Evolutionary conservation across 2,113 vertebrate genomes (phyloP), one percentile per base, ranked within the genome.

Genomic region (Epinephelus moara): DNA sequence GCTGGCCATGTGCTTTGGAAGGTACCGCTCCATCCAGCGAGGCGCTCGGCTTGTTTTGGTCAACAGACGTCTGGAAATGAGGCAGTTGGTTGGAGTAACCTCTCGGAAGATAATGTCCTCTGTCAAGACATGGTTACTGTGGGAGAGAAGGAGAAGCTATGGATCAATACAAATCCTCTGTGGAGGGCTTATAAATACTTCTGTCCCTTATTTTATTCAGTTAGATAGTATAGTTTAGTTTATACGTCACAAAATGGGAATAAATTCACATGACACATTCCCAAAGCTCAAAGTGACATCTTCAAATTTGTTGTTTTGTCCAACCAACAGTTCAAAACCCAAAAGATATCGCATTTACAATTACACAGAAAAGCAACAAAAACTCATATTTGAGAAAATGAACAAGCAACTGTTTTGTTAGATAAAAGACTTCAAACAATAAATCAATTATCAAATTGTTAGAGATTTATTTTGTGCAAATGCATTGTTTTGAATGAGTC

Each of bases 91-190:
- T 17, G 97, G 95, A 3, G 97, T 99, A 76, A 99, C 96, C 92
- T 99, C 98, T 81, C 98, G 96, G 94, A 97, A 97, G 66, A 99
- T 94, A 12, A 99, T 98, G 89, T 99, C 98, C 93, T 99, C 98
- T 0, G 98, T 98, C 93, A 99, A 94, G 91, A 99, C 98, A 95
- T 99, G 98, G 92, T 98, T 98, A 95, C 98, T 99, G 89, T 27
- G 71, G 21, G 25, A 68, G 27, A 30, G 47, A 45, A 53, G 25
- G 15, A 37, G 23, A 10, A 59, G 55, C 4, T 5, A 6, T 52
- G 60, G 2, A 19, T 76, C 7, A 64, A 61, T 4, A 45, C 17
- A 70, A 71, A 67, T 33, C 14, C 1, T 42, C 21, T 25, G 25
- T 37, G 37, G 49, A 19, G 3, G 23, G 19, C 4, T 59, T 27